Evolutionary conservation across 2,888 invertebrate genomes (phyloP), one percentile per base, ranked within the genome.

Genomic region (Polydesmus complanatus): DNA sequence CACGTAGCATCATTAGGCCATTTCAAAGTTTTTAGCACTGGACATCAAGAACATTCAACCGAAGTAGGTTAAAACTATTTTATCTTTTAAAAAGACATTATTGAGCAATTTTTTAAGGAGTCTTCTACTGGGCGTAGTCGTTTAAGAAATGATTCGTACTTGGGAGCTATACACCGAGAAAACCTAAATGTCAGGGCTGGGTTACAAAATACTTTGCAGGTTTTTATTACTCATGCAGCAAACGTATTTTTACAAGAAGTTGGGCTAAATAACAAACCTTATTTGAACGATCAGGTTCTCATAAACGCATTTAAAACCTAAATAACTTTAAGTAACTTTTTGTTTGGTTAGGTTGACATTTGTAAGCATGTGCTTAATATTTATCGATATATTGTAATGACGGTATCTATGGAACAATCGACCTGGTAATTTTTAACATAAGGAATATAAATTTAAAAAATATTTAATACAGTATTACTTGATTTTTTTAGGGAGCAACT

Each of bases 331-430:
- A n/a, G n/a, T n/a, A n/a, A n/a, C 19, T 19, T 51, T 54, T 27
- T 56, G 18, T 18, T 54, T 56, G 14, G 19, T 14, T 22, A 75
- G 74, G 94, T 94, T 0, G 95, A 96, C 74, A 86, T 93, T 61
- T 95, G 95, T 77, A 95, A 95, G 75, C 81, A 93, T 66, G 93
- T 96, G 64, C 79, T 96, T 62, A 96, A 94, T 74, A 93, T 95
- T 68, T 96, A 95, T 78, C 80, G 95, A 66, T 92, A 89, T 71
- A 91, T 95, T 83, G 95, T 96, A 47, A 95, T 95, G 93, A 92
- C 94, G 71, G 88, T 91, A 1, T 82, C 86, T 67, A 88, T 96
- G 86, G 91, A 94, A 71, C 85, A 85, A 66, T 81, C 81, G 70
- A 93, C 95, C 18, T 96, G 95, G 95, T 89, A 75, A 77, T 71